phyloP scores from a whole-genome alignment of 2,888 invertebrate species.

The Nomada fabriciana region DNA sequence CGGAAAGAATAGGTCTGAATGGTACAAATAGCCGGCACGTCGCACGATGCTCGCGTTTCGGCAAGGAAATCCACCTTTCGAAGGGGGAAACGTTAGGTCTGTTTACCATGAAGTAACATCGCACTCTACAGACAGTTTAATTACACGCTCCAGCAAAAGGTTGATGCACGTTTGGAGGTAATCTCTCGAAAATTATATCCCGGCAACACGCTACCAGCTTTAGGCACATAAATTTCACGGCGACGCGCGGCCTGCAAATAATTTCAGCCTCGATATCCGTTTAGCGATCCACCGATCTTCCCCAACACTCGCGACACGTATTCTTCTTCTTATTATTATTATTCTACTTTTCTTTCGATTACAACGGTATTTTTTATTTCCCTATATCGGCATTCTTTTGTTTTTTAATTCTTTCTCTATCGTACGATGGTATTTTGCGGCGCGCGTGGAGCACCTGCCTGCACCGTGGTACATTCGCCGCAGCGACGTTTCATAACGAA shows the following conservation, averaged over 20 bases:
- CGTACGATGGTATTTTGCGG: background rate
- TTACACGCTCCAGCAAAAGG: constrained; percentile 64
- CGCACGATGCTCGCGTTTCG: constrained; percentile 20
- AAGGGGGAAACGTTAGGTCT: constrained; percentile 34
- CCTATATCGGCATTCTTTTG: background rate
- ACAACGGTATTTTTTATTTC: background rate
- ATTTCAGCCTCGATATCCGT: constrained; percentile 23
- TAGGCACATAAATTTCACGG: constrained; percentile 55
- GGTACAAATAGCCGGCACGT: background rate
- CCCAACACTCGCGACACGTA: constrained; percentile 7
- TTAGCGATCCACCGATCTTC: background rate
- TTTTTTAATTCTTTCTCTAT: background rate
- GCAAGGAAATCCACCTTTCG: background rate
- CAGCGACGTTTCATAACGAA: constrained; percentile 8
- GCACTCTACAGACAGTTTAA: constrained; percentile 56
- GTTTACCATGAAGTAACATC: constrained; percentile 50
- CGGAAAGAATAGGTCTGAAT: background rate
- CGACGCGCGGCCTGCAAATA: constrained; percentile 35
- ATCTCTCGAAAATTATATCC: constrained; percentile 56
- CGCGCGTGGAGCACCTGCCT: background rate
- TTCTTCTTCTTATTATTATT: background rate
- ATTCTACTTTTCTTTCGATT: background rate
- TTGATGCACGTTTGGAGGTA: constrained; percentile 59
- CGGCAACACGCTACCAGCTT: constrained; percentile 51
- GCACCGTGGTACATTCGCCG: background rate